Conservation (phyloP, 1,140 invertebrate species). For the Cydia splendana region DNA sequence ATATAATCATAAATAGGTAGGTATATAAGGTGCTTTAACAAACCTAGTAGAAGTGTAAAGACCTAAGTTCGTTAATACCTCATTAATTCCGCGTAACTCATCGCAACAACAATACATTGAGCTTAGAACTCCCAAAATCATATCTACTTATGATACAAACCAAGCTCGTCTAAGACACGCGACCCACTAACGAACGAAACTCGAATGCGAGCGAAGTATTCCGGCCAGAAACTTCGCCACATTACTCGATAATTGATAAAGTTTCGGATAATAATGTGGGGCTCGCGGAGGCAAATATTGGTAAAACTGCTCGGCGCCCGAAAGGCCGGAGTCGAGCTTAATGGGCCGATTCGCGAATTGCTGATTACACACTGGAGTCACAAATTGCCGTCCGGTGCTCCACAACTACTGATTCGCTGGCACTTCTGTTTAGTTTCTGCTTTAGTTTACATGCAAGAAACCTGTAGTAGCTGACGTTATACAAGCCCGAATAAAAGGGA, state of each 20-base stretch:
- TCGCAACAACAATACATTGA: not conserved
- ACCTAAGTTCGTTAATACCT: not conserved
- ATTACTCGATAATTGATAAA: constrained; percentile 72
- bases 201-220: constrained; percentile 53
- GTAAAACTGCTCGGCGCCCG: constrained; percentile 51
- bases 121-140: constrained; percentile 9
- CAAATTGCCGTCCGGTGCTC: constrained; percentile 39
- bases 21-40: no score
- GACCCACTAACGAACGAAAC: constrained; percentile 43
- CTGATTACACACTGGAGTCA: constrained; percentile 54
- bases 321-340: constrained; percentile 40
- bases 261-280: constrained; percentile 60
- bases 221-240: constrained; percentile 50
- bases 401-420: not conserved
- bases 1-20: no score
- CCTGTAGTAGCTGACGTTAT: no score
- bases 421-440: not conserved
- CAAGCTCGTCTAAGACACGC: constrained; percentile 6
- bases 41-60: no score
- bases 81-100: constrained; percentile 1
- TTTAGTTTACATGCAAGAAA: not conserved
- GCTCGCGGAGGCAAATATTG: constrained; percentile 52
- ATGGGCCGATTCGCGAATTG: constrained; percentile 46
- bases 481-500: no score
- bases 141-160: constrained; percentile 26